Percentiles rank a stretch among this genome's conserved stretches.
Evolutionary conservation across 1,140 invertebrate genomes (phyloP).

Genomic region (Hyles euphorbiae): DNA sequence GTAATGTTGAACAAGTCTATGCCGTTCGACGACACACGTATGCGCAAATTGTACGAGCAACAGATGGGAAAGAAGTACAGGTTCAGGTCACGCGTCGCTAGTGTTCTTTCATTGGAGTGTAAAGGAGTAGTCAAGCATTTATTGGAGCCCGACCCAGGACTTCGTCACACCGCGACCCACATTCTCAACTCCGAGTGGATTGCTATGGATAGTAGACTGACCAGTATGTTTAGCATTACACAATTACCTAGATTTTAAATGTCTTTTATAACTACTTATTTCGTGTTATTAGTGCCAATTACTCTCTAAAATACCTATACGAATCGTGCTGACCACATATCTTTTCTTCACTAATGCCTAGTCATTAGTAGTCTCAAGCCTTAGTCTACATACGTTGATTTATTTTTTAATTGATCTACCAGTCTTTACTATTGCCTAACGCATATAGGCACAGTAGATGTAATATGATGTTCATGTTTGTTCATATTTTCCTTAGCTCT

Average conservation of each 20-base stretch:
- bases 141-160: constrained; percentile 79
- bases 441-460: too few relatives aligned
- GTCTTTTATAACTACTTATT: too few relatives aligned
- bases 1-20: constrained; percentile 86
- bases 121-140: constrained; percentile 77
- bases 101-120: constrained; percentile 67
- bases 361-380: too few relatives aligned
- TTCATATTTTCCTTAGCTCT: constrained; percentile 32
- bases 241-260: too few relatives aligned
- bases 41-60: constrained; percentile 81
- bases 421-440: too few relatives aligned
- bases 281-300: too few relatives aligned
- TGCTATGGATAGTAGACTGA: constrained; percentile 70
- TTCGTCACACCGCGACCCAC: constrained; percentile 51
- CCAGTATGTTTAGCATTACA: constrained; percentile 38
- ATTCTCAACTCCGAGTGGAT: constrained; percentile 63
- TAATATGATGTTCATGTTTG: too few relatives aligned
- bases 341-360: too few relatives aligned
- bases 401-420: too few relatives aligned
- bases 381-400: too few relatives aligned
- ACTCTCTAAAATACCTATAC: neutral
- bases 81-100: constrained; percentile 78
- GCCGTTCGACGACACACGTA: constrained; percentile 88
- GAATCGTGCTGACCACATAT: too few relatives aligned
- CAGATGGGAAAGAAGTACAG: constrained; percentile 78